phyloP scores from a whole-genome alignment of 2,113 vertebrate species.

The Indicator maculatus region DNA sequence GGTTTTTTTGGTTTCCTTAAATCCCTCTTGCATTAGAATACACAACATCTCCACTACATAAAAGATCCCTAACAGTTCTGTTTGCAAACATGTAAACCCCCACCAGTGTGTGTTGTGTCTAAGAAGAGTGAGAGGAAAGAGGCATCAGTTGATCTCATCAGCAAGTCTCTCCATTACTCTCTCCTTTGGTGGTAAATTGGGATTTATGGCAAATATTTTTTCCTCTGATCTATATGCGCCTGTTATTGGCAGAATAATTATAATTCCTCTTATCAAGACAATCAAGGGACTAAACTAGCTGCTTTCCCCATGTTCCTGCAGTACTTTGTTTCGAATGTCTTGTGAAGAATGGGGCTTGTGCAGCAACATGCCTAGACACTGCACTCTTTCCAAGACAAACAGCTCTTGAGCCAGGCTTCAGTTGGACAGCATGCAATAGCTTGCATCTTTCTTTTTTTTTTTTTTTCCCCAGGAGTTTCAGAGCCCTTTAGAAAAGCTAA shows the following conservation, averaged over 20 bases:
- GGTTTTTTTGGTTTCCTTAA: not conserved
- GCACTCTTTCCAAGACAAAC: slow-evolving; percentile 62
- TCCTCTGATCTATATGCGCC: not conserved
- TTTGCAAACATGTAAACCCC: slow-evolving; percentile 4
- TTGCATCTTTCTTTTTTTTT: not conserved
- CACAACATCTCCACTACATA: not conserved
- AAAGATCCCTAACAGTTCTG: not conserved
- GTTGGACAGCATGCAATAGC: slow-evolving; percentile 54
- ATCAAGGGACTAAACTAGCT: slow-evolving; percentile 23
- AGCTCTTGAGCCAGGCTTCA: slow-evolving; percentile 55
- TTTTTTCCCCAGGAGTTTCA: not conserved
- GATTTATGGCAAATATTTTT: slow-evolving; percentile 32
- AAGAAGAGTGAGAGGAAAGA: not conserved
- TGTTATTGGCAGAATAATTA: slow-evolving; percentile 34
- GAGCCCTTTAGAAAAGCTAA: slow-evolving; percentile 25
- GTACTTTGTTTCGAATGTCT: slow-evolving; percentile 31
- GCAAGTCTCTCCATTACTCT: not conserved
- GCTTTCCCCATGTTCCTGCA: slow-evolving; percentile 3
- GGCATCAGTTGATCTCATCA: not conserved
- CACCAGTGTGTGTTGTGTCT: not conserved
- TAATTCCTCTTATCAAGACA: slow-evolving; percentile 31
- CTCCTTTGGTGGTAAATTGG: not conserved
- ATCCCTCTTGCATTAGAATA: not conserved
- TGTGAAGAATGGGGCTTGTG: slow-evolving; percentile 3
- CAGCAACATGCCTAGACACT: slow-evolving; percentile 51